phyloP scores from a whole-genome alignment of 1,140 invertebrate genomes.

The Drosophila watanabei region DNA sequence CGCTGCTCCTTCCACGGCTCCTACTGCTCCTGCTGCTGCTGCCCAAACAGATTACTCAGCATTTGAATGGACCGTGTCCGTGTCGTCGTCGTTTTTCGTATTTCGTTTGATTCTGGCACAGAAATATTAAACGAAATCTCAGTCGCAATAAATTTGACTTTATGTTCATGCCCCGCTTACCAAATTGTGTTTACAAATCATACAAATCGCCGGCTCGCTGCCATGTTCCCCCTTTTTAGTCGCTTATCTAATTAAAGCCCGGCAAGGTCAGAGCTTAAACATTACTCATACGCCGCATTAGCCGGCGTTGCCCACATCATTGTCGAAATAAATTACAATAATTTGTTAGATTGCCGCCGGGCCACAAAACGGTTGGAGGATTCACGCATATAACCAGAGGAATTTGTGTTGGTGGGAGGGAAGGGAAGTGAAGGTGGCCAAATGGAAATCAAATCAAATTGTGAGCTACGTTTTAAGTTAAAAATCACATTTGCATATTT shows the following conservation, averaged over 20 bases:
- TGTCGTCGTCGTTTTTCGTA: slow-evolving; percentile 25
- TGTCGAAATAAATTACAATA: slow-evolving; percentile 79
- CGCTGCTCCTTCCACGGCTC: neutral
- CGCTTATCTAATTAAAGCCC: slow-evolving; percentile 67
- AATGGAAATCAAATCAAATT: slow-evolving; percentile 60
- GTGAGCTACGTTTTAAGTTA: slow-evolving; percentile 64
- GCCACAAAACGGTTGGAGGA: neutral
- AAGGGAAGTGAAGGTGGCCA: neutral
- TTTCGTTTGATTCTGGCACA: slow-evolving; percentile 52
- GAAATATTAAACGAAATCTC: slow-evolving; percentile 72
- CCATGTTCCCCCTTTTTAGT: slow-evolving; percentile 19
- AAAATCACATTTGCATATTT: slow-evolving; percentile 84
- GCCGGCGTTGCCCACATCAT: slow-evolving; percentile 66
- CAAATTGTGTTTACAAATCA: slow-evolving; percentile 79
- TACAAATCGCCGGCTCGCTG: slow-evolving; percentile 31
- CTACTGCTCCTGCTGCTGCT: neutral
- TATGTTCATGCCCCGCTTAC: slow-evolving; percentile 79
- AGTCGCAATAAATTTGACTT: slow-evolving; percentile 79
- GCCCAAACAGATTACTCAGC: slow-evolving; percentile 69
- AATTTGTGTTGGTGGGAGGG: neutral
- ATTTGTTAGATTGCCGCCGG: slow-evolving; percentile 71
- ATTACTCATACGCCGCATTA: slow-evolving; percentile 80
- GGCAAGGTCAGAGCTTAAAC: slow-evolving; percentile 60
- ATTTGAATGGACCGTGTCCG: slow-evolving; percentile 59
- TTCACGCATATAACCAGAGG: neutral